Base-by-base conservation (phyloP, 2,113 vertebrate genomes). In the Etia nguti region DNA sequence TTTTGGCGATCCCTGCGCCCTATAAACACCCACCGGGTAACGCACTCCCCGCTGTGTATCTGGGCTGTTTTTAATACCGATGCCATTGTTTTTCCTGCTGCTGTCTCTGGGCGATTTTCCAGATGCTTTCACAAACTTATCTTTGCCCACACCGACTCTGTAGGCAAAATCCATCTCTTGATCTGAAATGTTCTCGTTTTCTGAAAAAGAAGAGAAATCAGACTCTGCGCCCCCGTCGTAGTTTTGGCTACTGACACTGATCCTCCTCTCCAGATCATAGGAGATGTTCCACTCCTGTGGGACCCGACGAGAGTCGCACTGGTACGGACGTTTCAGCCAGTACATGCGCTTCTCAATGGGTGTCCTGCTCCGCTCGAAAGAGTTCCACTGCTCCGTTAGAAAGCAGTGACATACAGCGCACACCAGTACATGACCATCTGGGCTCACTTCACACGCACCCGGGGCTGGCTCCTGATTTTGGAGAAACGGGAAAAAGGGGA, bases 281-380 rank as follows among this genome's bases (percentile, higher is more conserved):
- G 97, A 92, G 34, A 96, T 90, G 94, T 97, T 97, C 97, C 98
- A 98, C 92, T 97, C 97, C 81, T 96, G 95, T 4, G 96, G 93
- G n/a, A 94, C 92, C 68, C 96, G 83, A 22, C 97, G 93, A 4
- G 95, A 94, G 91, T 96, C 96, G 93, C 97, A 98, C 97, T 98
- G 98, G 91, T 99, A 97, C 46, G 98, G 98, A 84, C 98, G 95
- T 86, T 99, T 99, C 46, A 99, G 94, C 98, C 98, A 99, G 95
- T 99, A 99, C 97, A 99, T 98, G 95, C 98, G 98, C 95, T 99
- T 98, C 95, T 99, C 98, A 16, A 98, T 90, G 9, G 98, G 98
- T 86, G 98, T 98, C 92, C 97, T 96, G 95, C 95, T 97, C 93
- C 98, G 97, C 96, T 99, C 98, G 95, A 98, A 99, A 24, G 97